phyloP scores from a whole-genome alignment of 2,888 invertebrate species.

The Torymus tubicola region DNA sequence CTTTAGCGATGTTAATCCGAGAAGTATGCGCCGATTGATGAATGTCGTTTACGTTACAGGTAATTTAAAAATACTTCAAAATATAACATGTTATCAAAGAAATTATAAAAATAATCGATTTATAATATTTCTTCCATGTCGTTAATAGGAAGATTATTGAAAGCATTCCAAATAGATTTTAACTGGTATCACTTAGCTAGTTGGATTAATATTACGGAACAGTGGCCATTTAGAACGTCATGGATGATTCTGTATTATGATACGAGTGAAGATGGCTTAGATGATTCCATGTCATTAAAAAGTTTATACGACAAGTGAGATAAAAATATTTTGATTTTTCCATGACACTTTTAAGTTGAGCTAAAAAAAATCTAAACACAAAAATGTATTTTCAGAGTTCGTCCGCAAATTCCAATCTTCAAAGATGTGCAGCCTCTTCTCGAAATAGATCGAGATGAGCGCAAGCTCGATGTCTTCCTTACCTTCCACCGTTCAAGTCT shows the following conservation, averaged over 20 bases:
- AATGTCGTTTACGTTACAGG: conserved; percentile 98
- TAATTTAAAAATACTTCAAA: conserved; percentile 69
- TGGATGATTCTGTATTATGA: conserved; percentile 98
- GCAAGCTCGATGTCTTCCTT: conserved; percentile 95
- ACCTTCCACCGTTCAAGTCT: conserved; percentile 91
- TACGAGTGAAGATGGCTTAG: conserved; percentile 89
- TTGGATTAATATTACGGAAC: conserved; percentile 99
- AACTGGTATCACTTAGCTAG: conserved; percentile 98
- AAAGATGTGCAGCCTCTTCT: conserved; percentile 93
- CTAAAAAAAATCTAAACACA: conserved; percentile 4
- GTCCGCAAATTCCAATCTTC: conserved; percentile 87
- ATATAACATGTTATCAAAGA: conserved; percentile 4
- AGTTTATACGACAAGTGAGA: conserved; percentile 94
- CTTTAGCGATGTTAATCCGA: conserved; percentile 98
- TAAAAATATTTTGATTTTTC: conserved; percentile 2
- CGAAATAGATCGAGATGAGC: conserved; percentile 95
- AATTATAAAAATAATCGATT: conserved; percentile 8
- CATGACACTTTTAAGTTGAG: not conserved
- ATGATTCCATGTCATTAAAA: conserved; percentile 91
- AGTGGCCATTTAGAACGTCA: conserved; percentile 98
- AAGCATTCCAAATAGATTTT: conserved; percentile 99
- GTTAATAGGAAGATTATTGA: conserved; percentile 89
- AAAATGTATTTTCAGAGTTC: conserved; percentile 79
- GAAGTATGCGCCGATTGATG: conserved; percentile 96
- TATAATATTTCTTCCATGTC: not conserved